Evolutionary conservation across 2,888 invertebrate genomes (phyloP).

Genomic region (Drosophila vallismaia): DNA sequence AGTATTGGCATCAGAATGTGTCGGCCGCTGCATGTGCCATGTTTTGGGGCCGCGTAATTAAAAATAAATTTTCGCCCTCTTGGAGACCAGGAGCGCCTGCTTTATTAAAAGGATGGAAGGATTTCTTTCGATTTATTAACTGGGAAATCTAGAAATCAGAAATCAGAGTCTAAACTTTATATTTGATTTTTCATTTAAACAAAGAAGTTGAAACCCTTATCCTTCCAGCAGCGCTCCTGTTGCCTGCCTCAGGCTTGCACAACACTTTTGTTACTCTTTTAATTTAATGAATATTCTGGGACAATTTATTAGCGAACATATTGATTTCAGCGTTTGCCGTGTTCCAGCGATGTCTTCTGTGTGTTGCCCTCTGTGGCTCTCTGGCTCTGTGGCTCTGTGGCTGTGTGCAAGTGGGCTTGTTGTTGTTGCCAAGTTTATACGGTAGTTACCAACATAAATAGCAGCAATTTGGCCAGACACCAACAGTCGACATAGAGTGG

Average conservation of each 20-base stretch:
- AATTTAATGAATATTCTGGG: slow-evolving; percentile 83
- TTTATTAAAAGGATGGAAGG: background rate
- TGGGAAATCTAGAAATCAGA: too few relatives aligned
- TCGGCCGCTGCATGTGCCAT: slow-evolving; percentile 72
- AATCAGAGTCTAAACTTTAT: too few relatives aligned
- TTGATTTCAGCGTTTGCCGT: slow-evolving; percentile 84
- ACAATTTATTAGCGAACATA: slow-evolving; percentile 84
- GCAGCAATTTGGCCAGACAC: slow-evolving; percentile 82
- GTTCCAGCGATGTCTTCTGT: slow-evolving; percentile 48
- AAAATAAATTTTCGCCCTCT: slow-evolving; percentile 78
- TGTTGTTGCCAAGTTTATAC: slow-evolving; percentile 81
- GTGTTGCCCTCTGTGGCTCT: background rate
- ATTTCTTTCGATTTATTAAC: background rate
- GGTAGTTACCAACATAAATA: slow-evolving; percentile 84
- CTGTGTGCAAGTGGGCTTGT: slow-evolving; percentile 28
- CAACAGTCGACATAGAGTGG: slow-evolving; percentile 12
- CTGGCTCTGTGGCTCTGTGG: background rate
- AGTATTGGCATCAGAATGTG: slow-evolving; percentile 59
- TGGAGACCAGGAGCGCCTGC: slow-evolving; percentile 48
- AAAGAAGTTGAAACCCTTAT: background rate
- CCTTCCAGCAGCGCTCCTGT: slow-evolving; percentile 52
- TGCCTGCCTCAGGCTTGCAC: slow-evolving; percentile 30
- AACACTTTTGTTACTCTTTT: slow-evolving; percentile 68
- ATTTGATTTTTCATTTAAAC: too few relatives aligned
- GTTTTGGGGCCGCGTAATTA: slow-evolving; percentile 75